Evolutionary conservation across 2,888 invertebrate genomes (phyloP).

Genomic region (Dioctria linearis): DNA sequence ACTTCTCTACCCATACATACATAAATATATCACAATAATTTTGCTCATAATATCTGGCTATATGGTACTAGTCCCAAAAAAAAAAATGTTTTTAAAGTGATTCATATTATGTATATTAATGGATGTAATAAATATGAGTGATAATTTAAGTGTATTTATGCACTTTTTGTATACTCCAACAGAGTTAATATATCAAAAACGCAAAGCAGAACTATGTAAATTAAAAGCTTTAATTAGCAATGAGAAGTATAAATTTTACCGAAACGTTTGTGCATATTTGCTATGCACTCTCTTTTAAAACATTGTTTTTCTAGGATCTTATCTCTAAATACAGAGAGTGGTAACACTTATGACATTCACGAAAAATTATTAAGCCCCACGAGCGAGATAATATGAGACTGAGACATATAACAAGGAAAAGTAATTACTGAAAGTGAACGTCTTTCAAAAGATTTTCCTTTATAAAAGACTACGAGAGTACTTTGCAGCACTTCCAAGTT

Average conservation of each 20-base stretch:
- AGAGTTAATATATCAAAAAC: no score
- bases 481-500: slow-evolving; percentile 14
- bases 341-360: background rate
- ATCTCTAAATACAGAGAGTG: background rate
- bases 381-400: slow-evolving; percentile 19
- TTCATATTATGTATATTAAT: no score
- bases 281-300: background rate
- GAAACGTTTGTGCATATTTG: slow-evolving; percentile 28
- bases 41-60: no score
- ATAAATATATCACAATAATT: no score
- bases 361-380: slow-evolving; percentile 20
- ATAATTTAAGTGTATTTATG: no score
- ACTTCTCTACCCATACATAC: no score
- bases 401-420: slow-evolving; percentile 38
- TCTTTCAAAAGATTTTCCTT: slow-evolving; percentile 16
- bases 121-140: no score
- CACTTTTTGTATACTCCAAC: no score
- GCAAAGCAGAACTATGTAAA: background rate
- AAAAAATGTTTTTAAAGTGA: no score
- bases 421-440: slow-evolving; percentile 30
- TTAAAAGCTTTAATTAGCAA: slow-evolving; percentile 39
- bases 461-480: slow-evolving; percentile 10
- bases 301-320: no score
- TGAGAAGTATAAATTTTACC: slow-evolving; percentile 14
- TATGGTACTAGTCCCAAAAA: no score